Conservation (phyloP, 2,113 vertebrate species). For the Pituophis catenifer region DNA sequence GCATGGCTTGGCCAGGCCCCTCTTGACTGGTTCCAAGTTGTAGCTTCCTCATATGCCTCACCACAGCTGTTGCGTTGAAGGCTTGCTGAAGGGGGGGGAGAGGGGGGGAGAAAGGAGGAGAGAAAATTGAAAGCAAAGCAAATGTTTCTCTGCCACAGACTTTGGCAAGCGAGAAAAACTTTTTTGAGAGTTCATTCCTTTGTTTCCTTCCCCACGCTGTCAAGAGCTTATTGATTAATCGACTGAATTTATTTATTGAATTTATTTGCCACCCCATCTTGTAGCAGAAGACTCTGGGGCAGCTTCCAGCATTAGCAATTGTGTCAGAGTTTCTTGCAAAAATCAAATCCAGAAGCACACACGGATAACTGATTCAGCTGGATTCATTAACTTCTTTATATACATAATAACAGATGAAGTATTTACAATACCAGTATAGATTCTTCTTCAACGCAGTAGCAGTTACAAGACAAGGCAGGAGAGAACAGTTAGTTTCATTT, state of each 20-base stretch:
- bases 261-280: background rate
- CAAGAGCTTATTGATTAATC: background rate
- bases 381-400: no score
- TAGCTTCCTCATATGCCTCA: constrained; percentile 93
- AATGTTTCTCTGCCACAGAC: background rate
- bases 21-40: constrained; percentile 91
- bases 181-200: background rate
- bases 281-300: background rate
- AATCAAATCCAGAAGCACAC: no score
- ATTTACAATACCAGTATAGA: no score
- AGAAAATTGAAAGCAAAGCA: background rate
- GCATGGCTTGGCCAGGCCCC: constrained; percentile 66
- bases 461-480: no score
- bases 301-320: background rate
- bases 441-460: no score
- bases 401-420: no score
- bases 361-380: no score
- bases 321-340: no score
- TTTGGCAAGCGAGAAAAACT: background rate
- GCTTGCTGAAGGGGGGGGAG: constrained; percentile 79
- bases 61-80: constrained; percentile 95
- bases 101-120: no score
- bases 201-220: background rate
- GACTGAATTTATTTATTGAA: background rate
- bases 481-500: no score